Evolutionary conservation across 1,140 invertebrate genomes (phyloP).

Genomic region (Bathynomus jamesi): DNA sequence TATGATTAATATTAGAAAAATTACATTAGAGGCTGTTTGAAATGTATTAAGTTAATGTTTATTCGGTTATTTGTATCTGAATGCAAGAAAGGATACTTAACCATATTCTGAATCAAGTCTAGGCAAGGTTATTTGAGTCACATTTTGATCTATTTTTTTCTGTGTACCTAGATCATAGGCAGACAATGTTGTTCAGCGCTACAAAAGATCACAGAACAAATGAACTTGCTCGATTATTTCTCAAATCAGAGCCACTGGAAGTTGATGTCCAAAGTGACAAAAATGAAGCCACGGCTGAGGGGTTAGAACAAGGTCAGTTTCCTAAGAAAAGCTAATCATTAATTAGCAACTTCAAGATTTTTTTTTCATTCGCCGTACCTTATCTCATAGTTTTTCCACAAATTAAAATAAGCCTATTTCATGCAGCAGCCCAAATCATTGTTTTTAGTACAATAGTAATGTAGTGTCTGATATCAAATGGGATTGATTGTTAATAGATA

Average conservation of each 20-base stretch:
- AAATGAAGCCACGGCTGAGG: conserved; percentile 67
- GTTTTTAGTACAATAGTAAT: not conserved
- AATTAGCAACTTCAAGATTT: not conserved
- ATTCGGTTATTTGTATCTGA: too few relatives aligned
- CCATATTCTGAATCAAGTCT: too few relatives aligned
- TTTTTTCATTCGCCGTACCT: not conserved
- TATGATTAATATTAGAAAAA: too few relatives aligned
- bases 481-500: not conserved
- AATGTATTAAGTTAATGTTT: too few relatives aligned
- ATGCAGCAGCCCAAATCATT: not conserved
- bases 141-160: too few relatives aligned
- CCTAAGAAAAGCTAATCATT: not conserved
- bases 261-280: conserved; percentile 89
- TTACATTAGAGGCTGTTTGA: too few relatives aligned
- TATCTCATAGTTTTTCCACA: not conserved
- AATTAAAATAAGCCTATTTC: not conserved
- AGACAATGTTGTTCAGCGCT: conserved; percentile 98
- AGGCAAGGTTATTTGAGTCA: too few relatives aligned
- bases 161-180: conserved; percentile 86
- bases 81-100: too few relatives aligned
- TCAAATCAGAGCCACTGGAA: conserved; percentile 92
- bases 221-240: conserved; percentile 75
- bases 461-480: not conserved
- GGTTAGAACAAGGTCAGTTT: conserved; percentile 74
- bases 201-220: conserved; percentile 92